A percentile compares a stretch with the other conserved stretches of the same genome.
These are phyloP conservation scores for Sander lucioperca DNA, from an alignment of 2,113 vertebrate species.

Conservation along the genomic window DNA sequence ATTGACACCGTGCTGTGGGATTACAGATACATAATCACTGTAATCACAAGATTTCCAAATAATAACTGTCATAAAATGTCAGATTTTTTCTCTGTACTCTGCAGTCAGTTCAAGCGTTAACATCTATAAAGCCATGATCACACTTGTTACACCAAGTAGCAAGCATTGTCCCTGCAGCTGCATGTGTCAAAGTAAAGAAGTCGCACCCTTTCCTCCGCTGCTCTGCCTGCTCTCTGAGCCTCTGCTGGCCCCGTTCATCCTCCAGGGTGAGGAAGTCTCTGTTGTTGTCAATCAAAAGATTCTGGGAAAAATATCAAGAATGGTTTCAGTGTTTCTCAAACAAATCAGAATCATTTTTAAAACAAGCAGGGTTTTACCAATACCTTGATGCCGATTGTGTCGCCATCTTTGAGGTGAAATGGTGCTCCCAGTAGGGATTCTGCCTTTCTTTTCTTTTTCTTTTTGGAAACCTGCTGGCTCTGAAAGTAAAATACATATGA, in stretches of 20 bases:
- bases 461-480: slow-evolving; percentile 92
- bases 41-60: not conserved
- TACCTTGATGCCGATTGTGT: slow-evolving; percentile 92
- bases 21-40: not conserved
- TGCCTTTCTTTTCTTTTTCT: slow-evolving; percentile 91
- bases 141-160: not conserved
- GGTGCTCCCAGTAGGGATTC: slow-evolving; percentile 89
- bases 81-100: not conserved
- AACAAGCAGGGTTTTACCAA: not conserved
- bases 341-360: not conserved
- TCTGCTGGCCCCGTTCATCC: slow-evolving; percentile 87
- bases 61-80: not conserved
- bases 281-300: slow-evolving; percentile 88
- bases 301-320: slow-evolving; percentile 78
- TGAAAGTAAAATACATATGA: slow-evolving; percentile 54
- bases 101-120: not conserved
- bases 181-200: slow-evolving; percentile 7
- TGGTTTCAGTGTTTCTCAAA: not conserved
- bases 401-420: slow-evolving; percentile 93
- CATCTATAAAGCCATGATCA: not conserved
- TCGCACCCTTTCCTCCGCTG: slow-evolving; percentile 84
- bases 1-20: not conserved
- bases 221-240: slow-evolving; percentile 80
- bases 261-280: slow-evolving; percentile 87
- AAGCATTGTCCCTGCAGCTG: not conserved